These are phyloP conservation scores for Hymenochirus boettgeri DNA, from an alignment of 2,113 vertebrate species.

Conservation along the genomic window DNA sequence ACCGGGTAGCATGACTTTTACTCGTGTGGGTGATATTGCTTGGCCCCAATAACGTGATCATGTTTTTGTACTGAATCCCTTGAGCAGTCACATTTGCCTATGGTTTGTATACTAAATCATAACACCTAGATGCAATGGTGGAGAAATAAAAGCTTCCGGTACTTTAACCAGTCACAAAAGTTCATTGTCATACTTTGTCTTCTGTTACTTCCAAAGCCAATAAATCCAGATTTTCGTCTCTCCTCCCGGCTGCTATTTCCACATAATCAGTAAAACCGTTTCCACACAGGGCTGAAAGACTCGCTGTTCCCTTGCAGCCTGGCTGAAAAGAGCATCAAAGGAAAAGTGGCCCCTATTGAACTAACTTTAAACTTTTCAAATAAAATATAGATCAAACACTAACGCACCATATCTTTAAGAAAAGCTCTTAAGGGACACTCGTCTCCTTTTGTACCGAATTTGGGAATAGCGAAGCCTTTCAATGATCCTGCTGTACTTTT, in stretches of 20 bases:
- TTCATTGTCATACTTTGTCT: constrained; percentile 42
- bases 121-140: no score
- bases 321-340: constrained; percentile 51
- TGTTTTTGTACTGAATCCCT: no score
- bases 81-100: no score
- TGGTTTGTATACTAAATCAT: no score
- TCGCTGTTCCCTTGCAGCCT: constrained; percentile 45
- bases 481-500: constrained; percentile 19
- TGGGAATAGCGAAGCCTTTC: constrained; percentile 21
- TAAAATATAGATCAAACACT: constrained; percentile 58
- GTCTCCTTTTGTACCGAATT: constrained; percentile 29
- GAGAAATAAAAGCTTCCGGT: no score
- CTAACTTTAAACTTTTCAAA: constrained; percentile 54
- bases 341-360: constrained; percentile 45
- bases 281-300: constrained; percentile 16
- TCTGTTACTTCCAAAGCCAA: constrained; percentile 37
- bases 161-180: constrained; percentile 4
- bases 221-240: constrained; percentile 33
- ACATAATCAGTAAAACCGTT: constrained; percentile 31
- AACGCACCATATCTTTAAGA: constrained; percentile 47
- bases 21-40: no score
- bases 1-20: no score
- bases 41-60: no score
- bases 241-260: constrained; percentile 23
- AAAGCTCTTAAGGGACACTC: constrained; percentile 40